Conservation (phyloP, 2,113 vertebrate species). For the Centropristis striata region DNA sequence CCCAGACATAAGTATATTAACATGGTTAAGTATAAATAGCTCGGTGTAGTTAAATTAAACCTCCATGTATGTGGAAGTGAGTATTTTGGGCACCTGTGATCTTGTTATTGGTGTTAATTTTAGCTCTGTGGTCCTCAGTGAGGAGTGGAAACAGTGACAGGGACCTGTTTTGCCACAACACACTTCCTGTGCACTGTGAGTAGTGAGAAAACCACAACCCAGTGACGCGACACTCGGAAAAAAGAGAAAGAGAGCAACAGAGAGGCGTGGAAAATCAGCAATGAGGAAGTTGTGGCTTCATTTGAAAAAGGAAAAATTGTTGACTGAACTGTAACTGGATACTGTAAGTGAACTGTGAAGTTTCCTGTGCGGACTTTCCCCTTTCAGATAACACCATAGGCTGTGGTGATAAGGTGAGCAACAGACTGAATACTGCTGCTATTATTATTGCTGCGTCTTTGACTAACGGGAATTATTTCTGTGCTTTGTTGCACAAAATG, state of each 20-base stretch:
- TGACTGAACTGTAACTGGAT: conserved; percentile 70
- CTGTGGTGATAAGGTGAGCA: conserved; percentile 59
- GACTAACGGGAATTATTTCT: conserved; percentile 8
- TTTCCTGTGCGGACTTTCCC: conserved; percentile 82
- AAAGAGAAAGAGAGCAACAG: conserved; percentile 72
- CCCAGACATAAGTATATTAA: conserved; percentile 80
- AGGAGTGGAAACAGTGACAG: conserved; percentile 88
- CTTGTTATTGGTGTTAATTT: conserved; percentile 85
- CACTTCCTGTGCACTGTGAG: conserved; percentile 83
- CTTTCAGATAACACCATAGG: conserved; percentile 65
- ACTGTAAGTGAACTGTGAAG: conserved; percentile 71
- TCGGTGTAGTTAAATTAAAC: conserved; percentile 71
- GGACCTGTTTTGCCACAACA: conserved; percentile 85
- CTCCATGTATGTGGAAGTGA: conserved; percentile 74
- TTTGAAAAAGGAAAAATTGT: conserved; percentile 77
- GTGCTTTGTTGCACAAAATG: neutral
- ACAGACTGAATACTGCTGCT: conserved; percentile 6
- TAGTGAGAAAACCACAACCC: conserved; percentile 83
- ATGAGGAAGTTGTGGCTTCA: conserved; percentile 84
- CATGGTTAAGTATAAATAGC: conserved; percentile 78
- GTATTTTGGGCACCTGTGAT: conserved; percentile 84
- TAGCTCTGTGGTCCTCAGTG: conserved; percentile 81
- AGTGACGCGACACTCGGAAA: conserved; percentile 82
- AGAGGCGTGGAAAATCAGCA: conserved; percentile 84
- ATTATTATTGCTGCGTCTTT: conserved; percentile 36